Percentiles rank a stretch among this genome's conserved stretches.
Conservation (phyloP, 2,888 invertebrate species). For the Diplolepis rosae region DNA sequence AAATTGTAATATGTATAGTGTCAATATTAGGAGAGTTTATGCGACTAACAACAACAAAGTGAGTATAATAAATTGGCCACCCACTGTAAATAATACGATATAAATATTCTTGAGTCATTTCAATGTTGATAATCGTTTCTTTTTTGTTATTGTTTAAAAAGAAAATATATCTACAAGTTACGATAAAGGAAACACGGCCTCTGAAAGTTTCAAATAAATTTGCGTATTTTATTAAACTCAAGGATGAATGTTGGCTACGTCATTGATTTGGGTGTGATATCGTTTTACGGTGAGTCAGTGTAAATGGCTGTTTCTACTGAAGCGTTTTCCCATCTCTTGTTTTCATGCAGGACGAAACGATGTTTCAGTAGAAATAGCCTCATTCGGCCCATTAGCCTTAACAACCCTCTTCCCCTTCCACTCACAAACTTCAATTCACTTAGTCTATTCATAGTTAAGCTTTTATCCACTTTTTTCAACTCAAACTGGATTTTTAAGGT, state of each 20-base stretch:
- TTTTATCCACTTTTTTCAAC: neutral
- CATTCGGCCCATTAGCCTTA: slow-evolving; percentile 10
- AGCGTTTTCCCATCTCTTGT: slow-evolving; percentile 13
- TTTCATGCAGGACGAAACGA: neutral
- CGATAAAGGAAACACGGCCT: no score
- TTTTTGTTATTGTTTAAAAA: no score
- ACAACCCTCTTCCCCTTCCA: neutral
- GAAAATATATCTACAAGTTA: no score
- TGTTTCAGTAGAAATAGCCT: slow-evolving; percentile 16
- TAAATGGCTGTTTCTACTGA: slow-evolving; percentile 23
- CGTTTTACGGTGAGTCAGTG: slow-evolving; percentile 25
- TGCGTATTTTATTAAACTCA: slow-evolving; percentile 23
- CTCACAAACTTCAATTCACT: slow-evolving; percentile 10
- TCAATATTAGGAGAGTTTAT: no score
- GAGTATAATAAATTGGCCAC: no score
- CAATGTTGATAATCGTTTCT: no score
- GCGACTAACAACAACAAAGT: no score
- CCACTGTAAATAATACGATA: no score
- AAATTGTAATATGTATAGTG: no score
- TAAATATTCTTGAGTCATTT: no score
- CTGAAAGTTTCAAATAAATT: no score
- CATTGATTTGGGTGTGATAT: slow-evolving; percentile 23
- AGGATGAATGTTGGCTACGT: slow-evolving; percentile 19
- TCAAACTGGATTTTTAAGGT: no score
- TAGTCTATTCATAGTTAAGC: neutral